Evolutionary conservation across 2,888 invertebrate species (phyloP), one percentile per base, ranked within the genome.

Genomic region (Heliconius sara): DNA sequence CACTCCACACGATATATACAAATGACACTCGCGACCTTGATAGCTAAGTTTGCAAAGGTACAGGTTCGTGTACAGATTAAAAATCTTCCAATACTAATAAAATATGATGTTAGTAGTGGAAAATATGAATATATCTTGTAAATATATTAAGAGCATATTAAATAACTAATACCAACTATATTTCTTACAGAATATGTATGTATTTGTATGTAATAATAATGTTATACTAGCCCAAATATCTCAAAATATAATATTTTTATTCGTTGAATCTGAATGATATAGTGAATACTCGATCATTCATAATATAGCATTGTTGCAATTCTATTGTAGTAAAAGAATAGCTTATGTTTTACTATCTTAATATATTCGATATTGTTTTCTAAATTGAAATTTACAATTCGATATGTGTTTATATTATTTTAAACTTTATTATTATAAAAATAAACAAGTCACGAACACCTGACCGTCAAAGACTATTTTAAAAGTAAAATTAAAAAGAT

Each of bases 1-100:
- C 79, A 63, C 47, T 65, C 68, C 57, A 67, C 66, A 43, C 90
- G 88, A 84, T 85, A 83, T 84, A 85, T 81, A 79, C 82, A 84
- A 89, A 88, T 92, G 93, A 92, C 91, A 90, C 88, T 86, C 85
- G 85, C 87, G 91, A 92, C 94, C 94, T 94, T 94, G 93, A 84
- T 84, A 85, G 16, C 79, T 80, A 86, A 79, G 82, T 81, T 84
- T 84, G 85, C 85, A 83, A 85, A 85, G 80, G 83, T 82, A 83
- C 83, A 65, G 84, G 83, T 86, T 87, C 89, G 85, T 87, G 87
- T 87, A 87, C 85, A 19, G 77, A 78, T 80, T 76, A 47, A 80
- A 72, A 63, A 67, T 79, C 74, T 68, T 34, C 60, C 60, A 71
- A 52, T 39, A 71, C 12, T 47, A 72, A 72, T 66, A 16, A 47